Conservation (phyloP, 2,888 invertebrate species). For the Cosmopolites sordidus region DNA sequence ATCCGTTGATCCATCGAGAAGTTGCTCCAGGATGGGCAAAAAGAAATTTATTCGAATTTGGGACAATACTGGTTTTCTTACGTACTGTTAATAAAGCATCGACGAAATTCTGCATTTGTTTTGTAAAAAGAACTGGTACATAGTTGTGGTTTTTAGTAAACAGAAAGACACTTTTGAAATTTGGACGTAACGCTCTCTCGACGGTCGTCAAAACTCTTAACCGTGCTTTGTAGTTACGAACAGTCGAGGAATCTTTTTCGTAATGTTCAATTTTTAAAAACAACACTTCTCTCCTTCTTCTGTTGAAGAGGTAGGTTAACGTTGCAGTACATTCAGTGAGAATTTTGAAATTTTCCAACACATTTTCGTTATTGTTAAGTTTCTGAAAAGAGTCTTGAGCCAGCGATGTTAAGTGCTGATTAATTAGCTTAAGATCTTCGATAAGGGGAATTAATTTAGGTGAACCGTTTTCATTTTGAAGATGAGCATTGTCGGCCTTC, state of each 20-base stretch:
- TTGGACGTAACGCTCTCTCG: slow-evolving; percentile 15
- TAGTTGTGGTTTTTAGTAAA: slow-evolving; percentile 23
- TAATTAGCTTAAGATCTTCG: slow-evolving; percentile 27
- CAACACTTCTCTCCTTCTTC: slow-evolving; percentile 30
- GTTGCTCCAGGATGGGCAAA: slow-evolving; percentile 30
- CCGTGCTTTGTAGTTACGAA: slow-evolving; percentile 16
- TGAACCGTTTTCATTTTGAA: background rate
- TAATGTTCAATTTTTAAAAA: slow-evolving; percentile 27
- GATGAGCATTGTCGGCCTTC: background rate
- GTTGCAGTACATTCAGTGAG: slow-evolving; percentile 28
- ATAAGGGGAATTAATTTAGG: slow-evolving; percentile 12
- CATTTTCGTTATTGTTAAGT: slow-evolving; percentile 12
- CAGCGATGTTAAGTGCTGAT: slow-evolving; percentile 20
- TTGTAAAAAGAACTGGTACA: slow-evolving; percentile 10
- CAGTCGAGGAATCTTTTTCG: background rate
- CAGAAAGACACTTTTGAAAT: slow-evolving; percentile 25
- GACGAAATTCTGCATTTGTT: slow-evolving; percentile 7
- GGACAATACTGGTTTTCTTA: slow-evolving; percentile 24
- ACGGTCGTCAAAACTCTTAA: slow-evolving; percentile 7
- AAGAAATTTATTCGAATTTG: slow-evolving; percentile 26
- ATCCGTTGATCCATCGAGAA: slow-evolving; percentile 27
- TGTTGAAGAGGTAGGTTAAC: slow-evolving; percentile 28
- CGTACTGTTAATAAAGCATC: slow-evolving; percentile 22
- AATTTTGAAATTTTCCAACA: slow-evolving; percentile 26
- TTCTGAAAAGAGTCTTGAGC: slow-evolving; percentile 23